A percentile compares a stretch with the other conserved stretches of the same genome.
Conservation (phyloP, 2,797 vertebrate genomes). For the Hydrolagus colliei region DNA sequence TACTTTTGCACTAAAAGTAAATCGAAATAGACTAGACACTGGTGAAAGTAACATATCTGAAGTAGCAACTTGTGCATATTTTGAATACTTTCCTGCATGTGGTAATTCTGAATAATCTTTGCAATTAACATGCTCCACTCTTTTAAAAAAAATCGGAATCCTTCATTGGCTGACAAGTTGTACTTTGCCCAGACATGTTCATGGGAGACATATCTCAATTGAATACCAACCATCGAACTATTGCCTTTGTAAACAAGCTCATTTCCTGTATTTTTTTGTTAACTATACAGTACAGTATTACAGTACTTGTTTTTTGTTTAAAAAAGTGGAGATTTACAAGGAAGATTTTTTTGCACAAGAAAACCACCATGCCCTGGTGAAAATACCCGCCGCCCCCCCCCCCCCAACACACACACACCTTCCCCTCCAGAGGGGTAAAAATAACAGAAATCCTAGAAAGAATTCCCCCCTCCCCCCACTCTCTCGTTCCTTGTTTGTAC, state of each 20-base stretch:
- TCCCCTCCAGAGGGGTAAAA: background rate
- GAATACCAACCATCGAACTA: conserved; percentile 8
- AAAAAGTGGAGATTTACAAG: background rate
- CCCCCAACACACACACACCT: background rate
- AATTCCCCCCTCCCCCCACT: background rate
- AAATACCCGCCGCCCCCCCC: background rate
- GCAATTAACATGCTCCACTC: background rate
- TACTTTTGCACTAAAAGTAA: background rate
- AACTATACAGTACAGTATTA: background rate
- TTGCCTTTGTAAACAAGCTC: conserved; percentile 21
- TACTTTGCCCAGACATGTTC: conserved; percentile 13
- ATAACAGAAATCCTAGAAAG: background rate
- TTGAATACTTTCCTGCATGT: conserved; percentile 8
- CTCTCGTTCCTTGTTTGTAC: background rate
- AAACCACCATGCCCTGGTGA: background rate
- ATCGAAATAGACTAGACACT: background rate
- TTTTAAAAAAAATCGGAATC: no score
- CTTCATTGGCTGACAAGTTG: conserved; percentile 1
- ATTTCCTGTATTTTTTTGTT: background rate
- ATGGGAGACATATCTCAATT: background rate
- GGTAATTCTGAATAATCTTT: background rate
- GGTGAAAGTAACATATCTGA: background rate
- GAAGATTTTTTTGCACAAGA: background rate
- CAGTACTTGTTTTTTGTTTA: background rate
- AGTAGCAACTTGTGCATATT: background rate